Conservation (phyloP, 2,113 vertebrate species). For the Serinus canaria region DNA sequence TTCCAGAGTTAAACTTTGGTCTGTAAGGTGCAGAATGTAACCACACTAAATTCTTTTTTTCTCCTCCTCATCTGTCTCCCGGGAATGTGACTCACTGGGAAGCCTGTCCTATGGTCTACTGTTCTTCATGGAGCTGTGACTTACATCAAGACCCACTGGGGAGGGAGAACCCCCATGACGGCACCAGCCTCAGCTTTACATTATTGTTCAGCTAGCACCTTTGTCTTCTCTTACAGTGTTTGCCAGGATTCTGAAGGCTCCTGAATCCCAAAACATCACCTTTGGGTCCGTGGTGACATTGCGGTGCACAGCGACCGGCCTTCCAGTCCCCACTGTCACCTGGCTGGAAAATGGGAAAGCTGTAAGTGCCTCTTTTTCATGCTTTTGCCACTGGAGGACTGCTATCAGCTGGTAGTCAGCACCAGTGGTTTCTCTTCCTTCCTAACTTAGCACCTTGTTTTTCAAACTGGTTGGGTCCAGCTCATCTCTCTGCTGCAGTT, state of each 20-base stretch:
- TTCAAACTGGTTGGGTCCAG: background rate
- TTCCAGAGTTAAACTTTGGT: background rate
- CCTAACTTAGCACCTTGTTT: background rate
- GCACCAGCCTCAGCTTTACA: background rate
- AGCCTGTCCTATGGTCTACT: rapidly evolving
- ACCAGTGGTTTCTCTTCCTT: background rate
- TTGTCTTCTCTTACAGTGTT: constrained; percentile 80
- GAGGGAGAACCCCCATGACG: rapidly evolving
- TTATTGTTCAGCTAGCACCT: background rate
- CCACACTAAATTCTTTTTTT: rapidly evolving
- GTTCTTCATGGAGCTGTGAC: background rate
- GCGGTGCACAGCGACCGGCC: constrained; percentile 87
- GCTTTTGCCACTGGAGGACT: background rate
- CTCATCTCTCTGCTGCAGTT: background rate
- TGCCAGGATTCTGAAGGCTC: constrained; percentile 90
- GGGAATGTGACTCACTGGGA: background rate
- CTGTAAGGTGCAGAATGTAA: background rate
- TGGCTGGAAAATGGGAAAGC: constrained; percentile 97
- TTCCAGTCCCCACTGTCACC: constrained; percentile 89
- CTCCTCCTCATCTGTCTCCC: rapidly evolving
- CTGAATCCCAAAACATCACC: constrained; percentile 88
- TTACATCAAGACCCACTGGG: background rate
- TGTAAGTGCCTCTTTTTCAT: constrained; percentile 74
- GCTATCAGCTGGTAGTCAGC: background rate
- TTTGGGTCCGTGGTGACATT: constrained; percentile 89